Evolutionary conservation across 2,888 invertebrate genomes (phyloP).

Genomic region (Morinoia aosen): DNA sequence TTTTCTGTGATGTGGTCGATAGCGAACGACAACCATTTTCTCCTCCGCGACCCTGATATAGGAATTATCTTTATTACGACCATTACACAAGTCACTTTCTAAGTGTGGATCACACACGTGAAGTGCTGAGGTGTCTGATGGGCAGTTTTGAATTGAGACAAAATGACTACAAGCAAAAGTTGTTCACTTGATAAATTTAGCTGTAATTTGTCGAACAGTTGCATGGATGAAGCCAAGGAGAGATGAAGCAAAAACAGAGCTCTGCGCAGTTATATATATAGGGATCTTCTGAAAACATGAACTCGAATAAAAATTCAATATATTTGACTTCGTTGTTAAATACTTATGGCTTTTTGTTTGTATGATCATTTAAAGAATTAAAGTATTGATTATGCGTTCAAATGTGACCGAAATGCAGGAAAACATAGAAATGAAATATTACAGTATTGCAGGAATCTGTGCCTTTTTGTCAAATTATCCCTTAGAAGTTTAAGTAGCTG

Average conservation of each 20-base stretch:
- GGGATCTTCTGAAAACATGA: too few species aligned
- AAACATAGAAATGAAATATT: background rate
- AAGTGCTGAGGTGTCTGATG: background rate
- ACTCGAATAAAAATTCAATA: too few species aligned
- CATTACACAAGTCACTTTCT: background rate
- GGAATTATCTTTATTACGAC: background rate
- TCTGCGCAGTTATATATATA: background rate
- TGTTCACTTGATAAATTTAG: background rate
- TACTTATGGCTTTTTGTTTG: too few species aligned
- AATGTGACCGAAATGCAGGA: background rate
- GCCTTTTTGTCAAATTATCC: background rate
- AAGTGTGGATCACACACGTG: background rate
- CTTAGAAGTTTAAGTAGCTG: background rate
- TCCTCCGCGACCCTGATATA: background rate
- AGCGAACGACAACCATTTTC: background rate
- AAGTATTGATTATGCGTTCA: background rate
- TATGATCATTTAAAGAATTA: background rate
- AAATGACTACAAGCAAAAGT: background rate
- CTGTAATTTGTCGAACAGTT: background rate
- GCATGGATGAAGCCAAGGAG: background rate
- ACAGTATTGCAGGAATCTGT: background rate
- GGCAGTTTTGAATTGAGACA: background rate
- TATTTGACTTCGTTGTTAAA: too few species aligned
- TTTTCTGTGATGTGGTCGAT: background rate
- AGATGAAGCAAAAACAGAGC: background rate